Evolutionary conservation across 2,888 invertebrate genomes (phyloP).

Genomic region (Corythucha ciliata): DNA sequence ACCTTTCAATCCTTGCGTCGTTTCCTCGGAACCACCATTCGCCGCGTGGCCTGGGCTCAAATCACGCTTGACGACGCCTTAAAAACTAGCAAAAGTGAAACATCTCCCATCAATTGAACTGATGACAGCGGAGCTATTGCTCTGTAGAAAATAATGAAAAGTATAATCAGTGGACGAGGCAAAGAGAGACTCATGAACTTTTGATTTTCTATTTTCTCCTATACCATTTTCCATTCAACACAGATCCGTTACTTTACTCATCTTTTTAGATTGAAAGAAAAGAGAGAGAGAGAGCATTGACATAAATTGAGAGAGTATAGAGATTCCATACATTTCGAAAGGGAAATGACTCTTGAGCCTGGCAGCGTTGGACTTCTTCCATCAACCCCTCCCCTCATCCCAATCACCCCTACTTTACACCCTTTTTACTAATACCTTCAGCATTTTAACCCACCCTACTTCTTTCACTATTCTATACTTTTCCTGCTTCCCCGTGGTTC

Average conservation of each 20-base stretch:
- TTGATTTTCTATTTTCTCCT: conserved; percentile 23
- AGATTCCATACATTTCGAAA: conserved; percentile 21
- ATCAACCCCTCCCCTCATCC: conserved; percentile 9
- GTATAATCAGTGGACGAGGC: conserved; percentile 26
- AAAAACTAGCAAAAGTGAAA: too few species aligned
- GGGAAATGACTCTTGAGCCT: conserved; percentile 19
- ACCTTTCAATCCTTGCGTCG: too few species aligned
- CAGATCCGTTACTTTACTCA: neutral
- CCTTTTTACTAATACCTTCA: conserved; percentile 1
- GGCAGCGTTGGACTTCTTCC: conserved; percentile 5
- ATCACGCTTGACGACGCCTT: too few species aligned
- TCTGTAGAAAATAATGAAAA: conserved; percentile 29
- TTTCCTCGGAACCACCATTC: too few species aligned
- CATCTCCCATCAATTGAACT: too few species aligned
- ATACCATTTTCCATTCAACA: conserved; percentile 10
- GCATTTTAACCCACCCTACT: neutral
- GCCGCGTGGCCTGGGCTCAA: too few species aligned
- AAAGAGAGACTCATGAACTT: conserved; percentile 21
- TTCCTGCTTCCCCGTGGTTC: conserved; percentile 11
- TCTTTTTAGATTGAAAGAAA: conserved; percentile 4
- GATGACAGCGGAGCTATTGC: neutral
- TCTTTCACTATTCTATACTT: conserved; percentile 15
- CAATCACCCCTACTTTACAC: conserved; percentile 8
- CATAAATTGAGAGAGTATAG: too few species aligned
- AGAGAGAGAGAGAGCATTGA: too few species aligned